Conservation (phyloP, 2,888 invertebrate species). For the Tribolium freemani region DNA sequence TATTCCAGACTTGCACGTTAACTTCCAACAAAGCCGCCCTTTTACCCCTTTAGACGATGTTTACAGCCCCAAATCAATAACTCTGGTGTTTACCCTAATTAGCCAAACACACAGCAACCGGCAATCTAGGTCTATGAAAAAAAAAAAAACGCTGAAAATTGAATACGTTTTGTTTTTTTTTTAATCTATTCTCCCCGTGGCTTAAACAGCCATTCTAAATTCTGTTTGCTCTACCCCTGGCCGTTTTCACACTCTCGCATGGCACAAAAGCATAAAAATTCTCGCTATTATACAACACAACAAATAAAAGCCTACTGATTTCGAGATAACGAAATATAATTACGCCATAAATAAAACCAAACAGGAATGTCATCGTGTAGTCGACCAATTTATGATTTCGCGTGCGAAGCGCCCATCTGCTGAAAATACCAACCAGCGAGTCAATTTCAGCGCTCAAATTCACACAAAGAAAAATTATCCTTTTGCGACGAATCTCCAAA, state of each 20-base stretch:
- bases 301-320: slow-evolving; percentile 39
- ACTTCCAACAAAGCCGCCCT: slow-evolving; percentile 13
- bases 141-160: background rate
- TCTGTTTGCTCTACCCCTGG: background rate
- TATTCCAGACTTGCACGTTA: slow-evolving; percentile 20
- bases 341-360: slow-evolving; percentile 38
- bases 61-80: slow-evolving; percentile 21
- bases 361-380: slow-evolving; percentile 44
- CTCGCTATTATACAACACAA: slow-evolving; percentile 31
- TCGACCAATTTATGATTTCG: slow-evolving; percentile 42
- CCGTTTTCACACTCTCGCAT: slow-evolving; percentile 31
- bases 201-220: background rate
- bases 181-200: no score
- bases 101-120: no score
- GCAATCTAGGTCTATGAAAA: background rate
- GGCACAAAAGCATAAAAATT: slow-evolving; percentile 34
- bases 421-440: background rate
- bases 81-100: slow-evolving; percentile 13
- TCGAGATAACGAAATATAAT: slow-evolving; percentile 40
- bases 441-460: background rate
- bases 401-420: slow-evolving; percentile 35
- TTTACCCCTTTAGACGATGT: slow-evolving; percentile 25
- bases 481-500: background rate
- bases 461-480: background rate
- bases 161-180: no score